Evolutionary conservation across 2,888 invertebrate genomes (phyloP), one percentile per base, ranked within the genome.

Genomic region (Homarus gammarus): DNA sequence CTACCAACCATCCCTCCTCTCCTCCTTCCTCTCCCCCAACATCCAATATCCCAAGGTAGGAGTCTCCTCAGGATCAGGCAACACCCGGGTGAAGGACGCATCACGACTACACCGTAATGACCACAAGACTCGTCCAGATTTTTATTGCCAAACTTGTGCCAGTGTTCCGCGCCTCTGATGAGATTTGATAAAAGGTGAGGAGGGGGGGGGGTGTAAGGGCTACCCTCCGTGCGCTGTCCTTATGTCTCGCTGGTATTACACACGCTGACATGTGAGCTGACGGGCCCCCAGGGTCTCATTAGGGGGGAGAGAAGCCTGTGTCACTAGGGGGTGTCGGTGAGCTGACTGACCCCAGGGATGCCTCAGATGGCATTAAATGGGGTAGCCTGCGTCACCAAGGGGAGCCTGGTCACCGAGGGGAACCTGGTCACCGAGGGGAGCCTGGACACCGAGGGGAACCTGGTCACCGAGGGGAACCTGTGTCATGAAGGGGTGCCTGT

Each of bases 101-200:
- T 12, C 40, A 27, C 27, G 72, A 36, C 31, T 31, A n/a, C 77
- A 77, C 51, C 40, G 51, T 77, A 77, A 77, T 77, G 77, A 77
- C 77, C 77, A 77, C 77, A 77, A 77, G 77, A 38, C 49, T 51
- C 77, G 27, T 82, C 81, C 40, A 68, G 81, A 82, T 82, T 82
- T 82, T 82, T 82, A 82, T 82, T 82, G 81, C 64, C 64, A 82
- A 82, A 82, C 68, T 82, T 82, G 81, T 82, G 81, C 64, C 81
- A 51, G 40, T 77, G 77, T 77, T 77, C 44, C 51, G 40, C 49
- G 44, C 31, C 77, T 31, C 77, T 77, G 77, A 77, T 77, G 77
- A 77, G 77, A 77, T 77, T 77, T 77, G 77, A 77, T 77, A 77
- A 77, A 77, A 77, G 77, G 77, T 77, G 77, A n/a, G n/a, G 31